These are phyloP conservation scores for Apotomis turbidana DNA, from an alignment of 2,888 invertebrate genomes.

Conservation along the genomic window DNA sequence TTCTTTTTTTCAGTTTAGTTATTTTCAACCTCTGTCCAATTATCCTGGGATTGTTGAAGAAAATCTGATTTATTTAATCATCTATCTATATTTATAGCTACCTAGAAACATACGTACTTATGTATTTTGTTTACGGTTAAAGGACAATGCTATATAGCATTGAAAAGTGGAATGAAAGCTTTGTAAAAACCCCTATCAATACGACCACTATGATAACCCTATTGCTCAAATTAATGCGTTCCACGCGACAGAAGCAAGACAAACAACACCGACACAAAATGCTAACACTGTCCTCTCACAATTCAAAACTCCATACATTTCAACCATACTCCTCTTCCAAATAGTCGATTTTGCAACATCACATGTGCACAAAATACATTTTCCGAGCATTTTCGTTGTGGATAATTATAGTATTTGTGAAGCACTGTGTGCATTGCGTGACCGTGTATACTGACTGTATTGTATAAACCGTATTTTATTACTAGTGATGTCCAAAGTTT, in stretches of 20 bases:
- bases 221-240: slow-evolving; percentile 5
- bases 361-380: not conserved
- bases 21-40: too few species aligned
- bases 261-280: not conserved
- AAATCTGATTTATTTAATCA: too few species aligned
- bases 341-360: not conserved
- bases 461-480: too few species aligned
- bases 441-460: not conserved
- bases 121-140: too few species aligned
- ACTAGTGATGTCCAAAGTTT: too few species aligned
- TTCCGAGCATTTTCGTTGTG: not conserved
- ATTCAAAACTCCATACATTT: not conserved
- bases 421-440: slow-evolving; percentile 24
- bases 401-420: slow-evolving; percentile 4
- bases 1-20: too few species aligned
- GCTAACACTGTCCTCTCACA: not conserved
- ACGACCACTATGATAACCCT: not conserved
- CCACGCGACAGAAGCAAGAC: slow-evolving; percentile 3
- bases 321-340: not conserved
- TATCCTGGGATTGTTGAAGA: too few species aligned
- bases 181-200: not conserved
- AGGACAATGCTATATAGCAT: too few species aligned
- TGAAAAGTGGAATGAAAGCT: too few species aligned
- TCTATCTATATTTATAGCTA: too few species aligned
- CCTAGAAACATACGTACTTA: too few species aligned